Percentiles rank a stretch among this genome's conserved stretches.
Evolutionary conservation across 1,140 invertebrate species (phyloP).

Genomic region (Hycleus phaleratus): DNA sequence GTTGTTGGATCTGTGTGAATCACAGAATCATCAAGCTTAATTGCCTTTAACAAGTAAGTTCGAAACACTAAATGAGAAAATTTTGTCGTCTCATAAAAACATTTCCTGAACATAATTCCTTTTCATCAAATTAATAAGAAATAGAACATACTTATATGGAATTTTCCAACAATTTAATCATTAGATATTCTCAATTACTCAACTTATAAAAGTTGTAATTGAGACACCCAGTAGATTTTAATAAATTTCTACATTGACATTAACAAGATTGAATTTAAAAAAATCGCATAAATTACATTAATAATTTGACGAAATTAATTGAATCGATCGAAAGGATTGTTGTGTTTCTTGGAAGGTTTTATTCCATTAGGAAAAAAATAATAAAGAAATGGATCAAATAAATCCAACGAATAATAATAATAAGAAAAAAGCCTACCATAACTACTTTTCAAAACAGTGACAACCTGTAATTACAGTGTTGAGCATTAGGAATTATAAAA

Average conservation of each 20-base stretch:
- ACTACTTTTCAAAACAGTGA: conserved; percentile 28
- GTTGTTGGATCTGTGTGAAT: conserved; percentile 22
- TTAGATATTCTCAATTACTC: too few relatives aligned
- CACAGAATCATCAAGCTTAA: conserved; percentile 34
- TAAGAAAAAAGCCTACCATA: conserved; percentile 27
- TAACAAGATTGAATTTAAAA: too few relatives aligned
- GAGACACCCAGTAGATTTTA: too few relatives aligned
- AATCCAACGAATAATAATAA: not conserved
- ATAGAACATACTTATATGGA: too few relatives aligned
- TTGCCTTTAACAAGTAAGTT: conserved; percentile 13
- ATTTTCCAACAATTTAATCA: too few relatives aligned
- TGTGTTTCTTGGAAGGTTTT: conserved; percentile 19
- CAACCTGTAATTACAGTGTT: conserved; percentile 30
- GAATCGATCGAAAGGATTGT: not conserved
- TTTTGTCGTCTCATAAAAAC: conserved; percentile 20
- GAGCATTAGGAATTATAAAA: conserved; percentile 25
- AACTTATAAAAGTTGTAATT: too few relatives aligned
- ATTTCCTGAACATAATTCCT: not conserved
- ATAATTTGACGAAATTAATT: too few relatives aligned
- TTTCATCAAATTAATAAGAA: too few relatives aligned
- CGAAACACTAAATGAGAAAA: conserved; percentile 23
- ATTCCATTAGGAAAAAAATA: too few relatives aligned
- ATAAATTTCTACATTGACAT: too few relatives aligned
- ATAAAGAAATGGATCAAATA: too few relatives aligned
- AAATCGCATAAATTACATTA: too few relatives aligned